These are phyloP conservation scores for Cyrtodaria siliqua DNA, from an alignment of 2,888 invertebrate genomes.

Conservation along the genomic window DNA sequence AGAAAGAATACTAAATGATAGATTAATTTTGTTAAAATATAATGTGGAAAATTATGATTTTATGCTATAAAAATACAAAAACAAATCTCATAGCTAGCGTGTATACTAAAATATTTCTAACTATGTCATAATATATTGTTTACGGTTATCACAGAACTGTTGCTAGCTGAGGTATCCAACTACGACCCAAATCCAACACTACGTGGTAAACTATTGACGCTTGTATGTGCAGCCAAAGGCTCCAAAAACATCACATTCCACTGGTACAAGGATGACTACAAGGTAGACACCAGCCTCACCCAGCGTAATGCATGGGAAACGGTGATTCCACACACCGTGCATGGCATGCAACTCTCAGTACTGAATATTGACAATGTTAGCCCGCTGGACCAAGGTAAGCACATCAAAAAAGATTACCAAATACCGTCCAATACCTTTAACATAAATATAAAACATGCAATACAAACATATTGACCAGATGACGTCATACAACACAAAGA, in stretches of 20 bases:
- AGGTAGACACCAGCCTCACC: conserved; percentile 66
- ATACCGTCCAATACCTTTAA: too few relatives aligned
- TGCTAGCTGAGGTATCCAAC: conserved; percentile 68
- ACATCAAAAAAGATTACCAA: too few relatives aligned
- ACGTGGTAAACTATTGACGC: conserved; percentile 69
- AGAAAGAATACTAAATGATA: too few relatives aligned
- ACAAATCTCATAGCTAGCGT: too few relatives aligned
- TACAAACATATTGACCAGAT: too few relatives aligned
- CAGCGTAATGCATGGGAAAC: conserved; percentile 73
- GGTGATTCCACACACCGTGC: conserved; percentile 66
- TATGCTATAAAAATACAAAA: too few relatives aligned
- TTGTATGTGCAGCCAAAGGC: conserved; percentile 75
- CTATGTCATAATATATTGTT: too few relatives aligned
- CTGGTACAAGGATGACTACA: conserved; percentile 74
- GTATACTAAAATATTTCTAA: too few relatives aligned
- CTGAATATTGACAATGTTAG: conserved; percentile 77
- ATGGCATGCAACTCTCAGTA: conserved; percentile 74
- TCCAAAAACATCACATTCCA: conserved; percentile 68
- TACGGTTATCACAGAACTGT: conserved; percentile 67
- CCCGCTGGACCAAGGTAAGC: conserved; percentile 77
- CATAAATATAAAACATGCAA: too few relatives aligned
- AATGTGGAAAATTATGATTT: too few relatives aligned
- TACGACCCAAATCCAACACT: conserved; percentile 66
- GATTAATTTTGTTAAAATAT: too few relatives aligned
- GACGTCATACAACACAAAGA: too few relatives aligned